Evolutionary conservation across 1,140 invertebrate species (phyloP), one percentile per base, ranked within the genome.

Genomic region (Drosophila funebris): DNA sequence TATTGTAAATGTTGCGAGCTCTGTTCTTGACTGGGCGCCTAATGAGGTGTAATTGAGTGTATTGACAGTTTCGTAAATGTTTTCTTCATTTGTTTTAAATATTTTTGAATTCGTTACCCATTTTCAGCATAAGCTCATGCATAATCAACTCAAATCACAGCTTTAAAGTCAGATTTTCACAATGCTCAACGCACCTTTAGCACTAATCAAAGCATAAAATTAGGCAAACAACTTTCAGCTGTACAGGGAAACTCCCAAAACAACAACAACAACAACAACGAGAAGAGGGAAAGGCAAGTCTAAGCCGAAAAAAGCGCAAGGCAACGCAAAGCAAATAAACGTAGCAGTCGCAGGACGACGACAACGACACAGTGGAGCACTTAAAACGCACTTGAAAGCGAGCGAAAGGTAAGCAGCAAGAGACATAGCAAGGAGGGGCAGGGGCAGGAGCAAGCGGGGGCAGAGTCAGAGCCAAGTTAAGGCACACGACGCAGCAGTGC

Each of bases 191-290:
- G 18, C 62, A 37, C 58, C 71, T 88, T 88, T 70, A 44, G 43
- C 33, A 72, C 66, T 70, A 88, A 88, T 78, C 80, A 88, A 88
- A 76, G 78, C 83, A 83, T 88, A 76, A 88, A 88, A 88, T 88
- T 88, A 79, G 79, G 83, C 79, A 88, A 88, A 79, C 69, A 88
- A 83, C 62, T 78, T 80, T 54, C 29, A 20, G 4, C 33, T 13
- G 18, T 33, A 57, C 22, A 46, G 43, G 16, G 37, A 56, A 77
- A 58, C 43, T 54, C 43, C 58, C 31, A 54, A 53, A 20, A 43
- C 37, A 52, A 48, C 7, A 44, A 48, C 27, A 60, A 61, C 41
- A 73, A 27, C 20, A 43, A 67, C n/a, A 73, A 53, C 54, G 27
- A 22, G 52, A 39, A 43, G 37, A 61, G 53, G 29, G 22, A 46